These are phyloP conservation scores for Dermatemys mawii DNA, from an alignment of 2,113 vertebrate genomes.

Conservation along the genomic window DNA sequence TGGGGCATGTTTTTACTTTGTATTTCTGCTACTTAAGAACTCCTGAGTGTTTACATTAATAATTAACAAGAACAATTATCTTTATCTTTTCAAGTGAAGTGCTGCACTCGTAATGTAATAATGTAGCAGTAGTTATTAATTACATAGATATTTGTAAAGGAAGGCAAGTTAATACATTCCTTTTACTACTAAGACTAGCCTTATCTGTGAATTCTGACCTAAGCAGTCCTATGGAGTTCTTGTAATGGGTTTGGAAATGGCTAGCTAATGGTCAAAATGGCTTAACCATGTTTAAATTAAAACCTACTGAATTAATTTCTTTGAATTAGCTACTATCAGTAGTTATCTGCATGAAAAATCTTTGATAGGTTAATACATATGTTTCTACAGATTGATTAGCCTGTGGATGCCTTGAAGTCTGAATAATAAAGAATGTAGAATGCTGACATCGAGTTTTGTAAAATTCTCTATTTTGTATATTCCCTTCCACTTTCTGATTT, in stretches of 20 bases:
- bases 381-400: background rate
- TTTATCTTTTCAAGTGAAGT: background rate
- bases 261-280: background rate
- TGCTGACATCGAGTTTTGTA: background rate
- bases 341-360: conserved; percentile 59
- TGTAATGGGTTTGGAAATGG: background rate
- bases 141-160: background rate
- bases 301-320: conserved; percentile 27
- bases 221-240: background rate
- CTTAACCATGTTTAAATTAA: background rate
- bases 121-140: background rate
- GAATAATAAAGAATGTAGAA: background rate
- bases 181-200: background rate
- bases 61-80: background rate
- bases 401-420: background rate
- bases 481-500: conserved; percentile 2
- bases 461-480: background rate
- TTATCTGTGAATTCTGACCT: background rate
- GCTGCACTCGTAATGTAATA: background rate
- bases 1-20: background rate
- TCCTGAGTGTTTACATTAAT: background rate
- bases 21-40: background rate
- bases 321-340: conserved; percentile 51
- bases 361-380: conserved; percentile 60
- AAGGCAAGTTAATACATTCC: background rate